A percentile compares a stretch with the other conserved stretches of the same genome.
These are phyloP conservation scores for Onychostruthus taczanowskii DNA, from an alignment of 2,113 vertebrate species.

Conservation along the genomic window DNA sequence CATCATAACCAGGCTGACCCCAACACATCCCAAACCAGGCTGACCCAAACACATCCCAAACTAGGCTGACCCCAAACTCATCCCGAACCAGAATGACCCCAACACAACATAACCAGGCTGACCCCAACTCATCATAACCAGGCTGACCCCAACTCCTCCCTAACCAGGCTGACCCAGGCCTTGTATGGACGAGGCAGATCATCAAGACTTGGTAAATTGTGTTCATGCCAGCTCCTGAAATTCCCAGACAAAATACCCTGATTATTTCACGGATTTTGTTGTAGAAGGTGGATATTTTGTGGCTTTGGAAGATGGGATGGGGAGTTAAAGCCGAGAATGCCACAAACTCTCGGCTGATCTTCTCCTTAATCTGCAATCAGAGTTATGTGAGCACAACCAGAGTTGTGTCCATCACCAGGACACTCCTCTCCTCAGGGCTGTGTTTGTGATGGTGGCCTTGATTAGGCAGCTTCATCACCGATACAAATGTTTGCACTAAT, in stretches of 20 bases:
- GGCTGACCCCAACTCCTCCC: too few species aligned
- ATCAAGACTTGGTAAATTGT: neutral
- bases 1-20: accelerated
- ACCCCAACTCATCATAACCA: neutral
- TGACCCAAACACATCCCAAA: accelerated
- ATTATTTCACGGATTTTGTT: accelerated
- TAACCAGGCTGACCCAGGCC: too few species aligned
- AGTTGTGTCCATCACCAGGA: neutral
- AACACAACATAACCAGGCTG: neutral
- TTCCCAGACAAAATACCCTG: accelerated
- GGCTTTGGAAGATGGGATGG: neutral
- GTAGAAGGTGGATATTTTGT: accelerated
- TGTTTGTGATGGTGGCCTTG: neutral
- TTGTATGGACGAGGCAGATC: accelerated
- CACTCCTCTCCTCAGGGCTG: neutral
- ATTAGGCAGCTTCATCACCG: accelerated
- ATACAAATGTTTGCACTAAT: neutral
- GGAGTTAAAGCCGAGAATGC: neutral
- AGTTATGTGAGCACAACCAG: neutral
- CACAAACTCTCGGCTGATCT: neutral
- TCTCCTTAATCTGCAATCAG: neutral
- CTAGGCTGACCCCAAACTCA: neutral
- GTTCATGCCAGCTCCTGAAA: neutral
- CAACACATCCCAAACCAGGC: neutral
- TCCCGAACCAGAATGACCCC: neutral